These are phyloP conservation scores for Onthophagus sagittarius DNA, from an alignment of 2,888 invertebrate genomes.

Conservation along the genomic window DNA sequence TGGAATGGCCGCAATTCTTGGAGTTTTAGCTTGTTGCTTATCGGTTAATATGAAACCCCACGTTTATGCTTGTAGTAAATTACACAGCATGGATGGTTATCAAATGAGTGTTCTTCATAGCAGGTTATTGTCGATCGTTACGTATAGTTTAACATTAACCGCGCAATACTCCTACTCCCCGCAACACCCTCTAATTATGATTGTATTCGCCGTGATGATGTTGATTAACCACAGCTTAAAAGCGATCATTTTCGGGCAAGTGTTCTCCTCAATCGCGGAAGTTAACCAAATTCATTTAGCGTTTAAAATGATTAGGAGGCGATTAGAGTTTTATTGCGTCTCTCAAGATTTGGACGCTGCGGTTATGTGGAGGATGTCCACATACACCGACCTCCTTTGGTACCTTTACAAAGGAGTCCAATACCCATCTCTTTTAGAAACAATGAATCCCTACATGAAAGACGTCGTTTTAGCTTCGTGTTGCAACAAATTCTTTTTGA, in stretches of 20 bases:
- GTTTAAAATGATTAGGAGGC: slow-evolving; percentile 5
- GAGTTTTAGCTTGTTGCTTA: slow-evolving; percentile 9
- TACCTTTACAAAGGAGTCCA: slow-evolving; percentile 2
- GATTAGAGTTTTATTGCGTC: slow-evolving; percentile 13
- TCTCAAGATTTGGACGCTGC: slow-evolving; percentile 14
- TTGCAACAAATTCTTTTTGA: slow-evolving; percentile 12
- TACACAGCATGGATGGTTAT: not conserved
- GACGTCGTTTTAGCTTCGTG: slow-evolving; percentile 17
- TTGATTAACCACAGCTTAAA: slow-evolving; percentile 12
- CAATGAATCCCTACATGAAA: slow-evolving; percentile 14
- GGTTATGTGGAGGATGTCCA: not conserved
- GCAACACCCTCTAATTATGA: slow-evolving; percentile 2
- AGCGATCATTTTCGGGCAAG: slow-evolving; percentile 12
- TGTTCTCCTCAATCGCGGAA: slow-evolving; percentile 12
- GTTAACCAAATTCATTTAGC: slow-evolving; percentile 2
- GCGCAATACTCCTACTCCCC: slow-evolving; percentile 15
- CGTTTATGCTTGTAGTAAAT: slow-evolving; percentile 1
- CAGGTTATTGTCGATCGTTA: not conserved
- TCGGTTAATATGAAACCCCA: slow-evolving; percentile 15
- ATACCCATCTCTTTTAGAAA: not conserved
- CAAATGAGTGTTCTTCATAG: slow-evolving; percentile 8
- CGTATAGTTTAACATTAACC: slow-evolving; percentile 13
- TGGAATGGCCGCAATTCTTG: slow-evolving; percentile 9
- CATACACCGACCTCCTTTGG: slow-evolving; percentile 16
- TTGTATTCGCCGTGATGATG: slow-evolving; percentile 15